phyloP scores from a whole-genome alignment of 1,140 invertebrate species.

The Mactra quadrangularis region DNA sequence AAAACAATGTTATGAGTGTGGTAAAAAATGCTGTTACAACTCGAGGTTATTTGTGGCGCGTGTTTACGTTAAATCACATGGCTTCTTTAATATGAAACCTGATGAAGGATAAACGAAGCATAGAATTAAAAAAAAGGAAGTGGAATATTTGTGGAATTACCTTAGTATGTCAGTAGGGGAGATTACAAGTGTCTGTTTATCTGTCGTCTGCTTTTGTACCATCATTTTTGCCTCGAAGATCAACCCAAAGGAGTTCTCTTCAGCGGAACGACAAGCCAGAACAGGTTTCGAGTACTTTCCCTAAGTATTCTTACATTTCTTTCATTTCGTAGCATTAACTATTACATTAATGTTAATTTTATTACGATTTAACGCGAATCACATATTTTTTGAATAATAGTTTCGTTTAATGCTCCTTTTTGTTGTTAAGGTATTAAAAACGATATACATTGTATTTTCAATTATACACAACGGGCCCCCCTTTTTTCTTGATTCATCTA shows the following conservation, averaged over 20 bases:
- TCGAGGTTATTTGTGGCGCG: too few relatives aligned
- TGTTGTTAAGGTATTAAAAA: neutral
- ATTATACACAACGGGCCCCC: too few relatives aligned
- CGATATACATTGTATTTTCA: too few relatives aligned
- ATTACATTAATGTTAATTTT: neutral
- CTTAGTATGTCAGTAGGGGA: slow-evolving; percentile 36
- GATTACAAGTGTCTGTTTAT: slow-evolving; percentile 12
- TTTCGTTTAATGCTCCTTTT: neutral
- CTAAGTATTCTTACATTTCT: neutral
- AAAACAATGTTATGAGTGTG: neutral
- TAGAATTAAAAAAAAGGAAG: slow-evolving; percentile 3
- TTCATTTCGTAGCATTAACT: neutral
- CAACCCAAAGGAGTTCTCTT: neutral
- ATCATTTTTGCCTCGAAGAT: neutral
- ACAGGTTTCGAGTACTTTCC: slow-evolving; percentile 1
- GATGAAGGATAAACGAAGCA: slow-evolving; percentile 10
- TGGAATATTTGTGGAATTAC: slow-evolving; percentile 7
- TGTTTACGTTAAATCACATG: neutral
- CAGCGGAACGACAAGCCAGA: slow-evolving; percentile 13
- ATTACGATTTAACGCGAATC: neutral
- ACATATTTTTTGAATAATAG: neutral
- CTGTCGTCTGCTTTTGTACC: slow-evolving; percentile 19
- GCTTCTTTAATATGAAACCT: neutral
- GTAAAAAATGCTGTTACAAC: neutral
- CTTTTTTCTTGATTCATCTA: too few relatives aligned